Percentiles rank a stretch among this genome's conserved stretches.
These are phyloP conservation scores for Aphelenchoides avenae DNA, from an alignment of 1,140 invertebrate species.

Conservation along the genomic window DNA sequence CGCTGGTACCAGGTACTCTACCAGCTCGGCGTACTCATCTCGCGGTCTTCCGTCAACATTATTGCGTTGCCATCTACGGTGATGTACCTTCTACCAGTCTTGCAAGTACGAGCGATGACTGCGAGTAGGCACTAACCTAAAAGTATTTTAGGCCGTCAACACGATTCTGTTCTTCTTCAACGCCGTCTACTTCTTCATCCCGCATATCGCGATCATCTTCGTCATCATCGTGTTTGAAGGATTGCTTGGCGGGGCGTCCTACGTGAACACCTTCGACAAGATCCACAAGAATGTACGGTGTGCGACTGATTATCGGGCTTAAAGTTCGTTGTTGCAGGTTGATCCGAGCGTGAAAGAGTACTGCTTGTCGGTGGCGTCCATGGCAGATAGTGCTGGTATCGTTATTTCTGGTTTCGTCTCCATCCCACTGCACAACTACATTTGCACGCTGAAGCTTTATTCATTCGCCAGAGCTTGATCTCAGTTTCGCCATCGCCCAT, in stretches of 20 bases:
- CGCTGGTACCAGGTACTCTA: constrained; percentile 78
- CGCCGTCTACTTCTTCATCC: constrained; percentile 49
- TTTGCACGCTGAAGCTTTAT: constrained; percentile 26
- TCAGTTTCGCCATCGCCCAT: no score
- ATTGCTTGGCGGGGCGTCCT: constrained; percentile 70
- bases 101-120: constrained; percentile 67
- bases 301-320: not conserved
- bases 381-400: constrained; percentile 29
- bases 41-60: constrained; percentile 76
- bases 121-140: not conserved
- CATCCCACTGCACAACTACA: constrained; percentile 34
- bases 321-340: constrained; percentile 1
- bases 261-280: constrained; percentile 79
- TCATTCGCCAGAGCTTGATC: no score
- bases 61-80: constrained; percentile 66
- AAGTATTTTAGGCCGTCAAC: constrained; percentile 27
- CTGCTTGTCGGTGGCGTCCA: constrained; percentile 18
- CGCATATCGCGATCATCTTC: constrained; percentile 53
- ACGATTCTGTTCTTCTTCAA: constrained; percentile 46
- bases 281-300: constrained; percentile 70
- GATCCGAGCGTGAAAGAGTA: constrained; percentile 28
- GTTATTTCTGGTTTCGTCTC: constrained; percentile 26
- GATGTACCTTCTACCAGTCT: constrained; percentile 72
- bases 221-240: constrained; percentile 58
- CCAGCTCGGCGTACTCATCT: constrained; percentile 82